Evolutionary conservation across 2,113 vertebrate genomes (phyloP).

Genomic region (Hemichromis elongatus): DNA sequence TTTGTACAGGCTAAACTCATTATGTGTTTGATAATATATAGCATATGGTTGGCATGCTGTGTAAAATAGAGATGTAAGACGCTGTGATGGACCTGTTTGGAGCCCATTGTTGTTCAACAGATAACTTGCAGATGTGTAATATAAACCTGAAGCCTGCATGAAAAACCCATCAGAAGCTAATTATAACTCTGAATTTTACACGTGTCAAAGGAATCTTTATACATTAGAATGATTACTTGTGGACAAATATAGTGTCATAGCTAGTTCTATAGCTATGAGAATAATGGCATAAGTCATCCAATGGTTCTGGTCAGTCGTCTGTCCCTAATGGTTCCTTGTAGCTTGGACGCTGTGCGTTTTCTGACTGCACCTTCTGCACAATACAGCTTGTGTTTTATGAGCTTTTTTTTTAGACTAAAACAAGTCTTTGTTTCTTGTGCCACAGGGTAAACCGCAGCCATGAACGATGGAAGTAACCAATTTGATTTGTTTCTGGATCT

Average conservation of each 20-base stretch:
- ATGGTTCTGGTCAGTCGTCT: neutral
- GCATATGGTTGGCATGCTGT: neutral
- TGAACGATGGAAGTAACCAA: neutral
- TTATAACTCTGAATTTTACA: neutral
- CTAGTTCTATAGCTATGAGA: neutral
- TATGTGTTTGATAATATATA: neutral
- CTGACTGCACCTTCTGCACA: neutral
- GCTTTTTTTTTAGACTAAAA: neutral
- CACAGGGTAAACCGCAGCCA: slow-evolving; percentile 15
- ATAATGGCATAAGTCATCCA: neutral
- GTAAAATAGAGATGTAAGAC: neutral
- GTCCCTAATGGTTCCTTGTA: too few species aligned
- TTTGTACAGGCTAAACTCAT: neutral
- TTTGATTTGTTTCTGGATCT: rapidly evolving
- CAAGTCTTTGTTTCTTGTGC: neutral
- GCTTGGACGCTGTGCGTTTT: too few species aligned
- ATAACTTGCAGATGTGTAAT: too few species aligned
- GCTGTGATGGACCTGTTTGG: neutral
- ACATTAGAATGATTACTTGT: neutral
- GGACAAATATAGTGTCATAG: neutral
- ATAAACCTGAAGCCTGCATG: neutral
- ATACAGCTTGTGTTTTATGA: neutral
- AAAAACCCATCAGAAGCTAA: neutral
- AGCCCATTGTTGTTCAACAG: neutral
- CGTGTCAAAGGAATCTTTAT: rapidly evolving